Evolutionary conservation across 2,113 vertebrate genomes (phyloP), one percentile per base, ranked within the genome.

Genomic region (Pogonocichla stellata): DNA sequence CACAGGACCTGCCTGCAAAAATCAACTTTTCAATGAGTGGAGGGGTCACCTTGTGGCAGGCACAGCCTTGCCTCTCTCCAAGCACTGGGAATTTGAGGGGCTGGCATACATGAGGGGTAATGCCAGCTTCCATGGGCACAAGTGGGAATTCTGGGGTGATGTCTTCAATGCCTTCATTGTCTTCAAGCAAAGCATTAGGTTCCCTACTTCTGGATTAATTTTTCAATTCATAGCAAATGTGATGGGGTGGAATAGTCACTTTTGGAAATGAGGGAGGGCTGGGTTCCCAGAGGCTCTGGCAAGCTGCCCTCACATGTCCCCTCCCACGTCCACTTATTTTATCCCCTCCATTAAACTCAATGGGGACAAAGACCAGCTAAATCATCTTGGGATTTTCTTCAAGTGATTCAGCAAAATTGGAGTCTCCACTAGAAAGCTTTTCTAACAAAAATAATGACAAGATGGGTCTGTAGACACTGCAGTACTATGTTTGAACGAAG

Each of bases 81-180:
- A 23, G 19, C 54, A 23, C 4, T 5, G 33, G 38, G 53, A 19
- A 40, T 18, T 10, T 4, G 5, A 20, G 45, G 10, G 62, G 28
- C 20, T 48, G 48, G 40, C 42, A 14, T 34, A 23, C 1, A 0
- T 0, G 2, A 71, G 14, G 40, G 40, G 23, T 64, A 72, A 5
- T 1, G 6, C 15, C 54, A 73, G 12, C 19, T 33, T 10, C 53
- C 26, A 7, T 3, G 56, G 57, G 33, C 47, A 7, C 0, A 1
- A 25, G 7, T 6, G 47, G 19, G 36, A 72, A 48, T 54, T 26
- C 18, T 42, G 23, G 4, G 45, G 36, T 5, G 40, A 54, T 0
- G 5, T 38, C 38, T 38, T 38, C 38, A 38, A 38, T 38, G 38
- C 38, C 38, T 40, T 40, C 38, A 40, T 40, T 25, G 19, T 18